Base-by-base conservation (phyloP, 2,888 invertebrate species). In the Drosophila formosana region DNA sequence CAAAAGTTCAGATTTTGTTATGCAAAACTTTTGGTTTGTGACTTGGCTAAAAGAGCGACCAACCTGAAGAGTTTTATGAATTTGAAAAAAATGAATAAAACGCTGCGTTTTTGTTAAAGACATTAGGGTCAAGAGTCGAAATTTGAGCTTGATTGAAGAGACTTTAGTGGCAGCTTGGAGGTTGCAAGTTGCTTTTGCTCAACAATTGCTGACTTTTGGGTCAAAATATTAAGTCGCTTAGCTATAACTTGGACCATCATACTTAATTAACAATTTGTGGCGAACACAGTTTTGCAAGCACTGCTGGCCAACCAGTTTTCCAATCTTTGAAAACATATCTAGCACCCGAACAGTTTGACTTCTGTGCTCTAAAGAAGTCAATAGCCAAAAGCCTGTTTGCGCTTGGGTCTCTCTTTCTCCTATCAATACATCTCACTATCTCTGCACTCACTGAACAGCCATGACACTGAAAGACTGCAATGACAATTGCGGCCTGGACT, bases 41-140 rank as follows among this genome's bases (percentile, higher is more conserved):
- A 67, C 50, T 52, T 32, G n/a, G 13, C 39, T 30, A 47, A 34
- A 53, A 43, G 2, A 25, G 13, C 30, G 30, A 30, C 30, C 8
- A 49, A 56, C 51, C 58, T 37, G 9, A 60, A 57, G 39, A 52
- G 34, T 34, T 39, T 49, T 65, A 45, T 37, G 41, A 23, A 62
- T 18, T 13, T 43, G 11, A 37, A 65, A 67, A 64, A 51, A 34
- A 47, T 43, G 34, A 41, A 47, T 41, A 28, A 57, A 52, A 5
- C 7, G 34, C 43, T 23, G 25, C 53, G 18, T 37, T 57, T n/a
- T 30, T 1, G 25, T 18, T 4, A 46, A 32, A 61, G 52, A 49
- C 49, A 78, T 75, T 75, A 68, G 67, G 80, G 78, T 75, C 75
- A 79, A 68, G 53, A 66, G 71, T 64, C 68, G 57, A 55, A 65